These are phyloP conservation scores for Macrotis lagotis DNA, from an alignment of 2,113 vertebrate genomes.

Conservation along the genomic window DNA sequence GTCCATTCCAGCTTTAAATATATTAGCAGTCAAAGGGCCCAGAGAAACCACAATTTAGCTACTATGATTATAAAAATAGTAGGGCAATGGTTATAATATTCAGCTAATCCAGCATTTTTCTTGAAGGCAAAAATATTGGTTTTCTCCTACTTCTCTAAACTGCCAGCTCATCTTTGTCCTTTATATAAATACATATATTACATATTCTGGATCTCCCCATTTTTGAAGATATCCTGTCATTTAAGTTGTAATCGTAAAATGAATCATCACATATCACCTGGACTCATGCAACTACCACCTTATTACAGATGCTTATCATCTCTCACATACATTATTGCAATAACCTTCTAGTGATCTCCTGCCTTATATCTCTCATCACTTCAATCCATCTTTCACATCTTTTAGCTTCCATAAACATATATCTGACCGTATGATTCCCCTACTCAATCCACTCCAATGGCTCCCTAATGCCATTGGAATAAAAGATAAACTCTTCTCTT, in stretches of 20 bases:
- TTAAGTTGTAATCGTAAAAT: neutral
- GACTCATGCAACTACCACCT: neutral
- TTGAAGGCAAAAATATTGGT: neutral
- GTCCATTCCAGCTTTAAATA: neutral
- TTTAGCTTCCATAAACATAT: neutral
- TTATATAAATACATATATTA: neutral
- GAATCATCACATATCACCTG: neutral
- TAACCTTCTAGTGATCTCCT: neutral
- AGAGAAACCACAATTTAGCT: neutral
- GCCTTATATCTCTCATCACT: neutral
- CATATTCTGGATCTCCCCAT: neutral
- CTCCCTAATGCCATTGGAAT: neutral
- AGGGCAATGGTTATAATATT: neutral
- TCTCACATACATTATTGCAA: neutral
- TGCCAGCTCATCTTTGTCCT: neutral
- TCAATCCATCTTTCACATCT: neutral
- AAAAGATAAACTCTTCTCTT: neutral
- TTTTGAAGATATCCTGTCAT: neutral
- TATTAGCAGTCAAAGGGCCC: neutral
- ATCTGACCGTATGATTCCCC: neutral
- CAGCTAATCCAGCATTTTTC: neutral
- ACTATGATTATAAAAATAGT: neutral
- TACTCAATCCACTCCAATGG: neutral
- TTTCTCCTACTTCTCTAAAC: neutral
- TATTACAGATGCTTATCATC: neutral